Evolutionary conservation across 1,140 invertebrate genomes (phyloP).

Genomic region (Tetramorium alpestre): DNA sequence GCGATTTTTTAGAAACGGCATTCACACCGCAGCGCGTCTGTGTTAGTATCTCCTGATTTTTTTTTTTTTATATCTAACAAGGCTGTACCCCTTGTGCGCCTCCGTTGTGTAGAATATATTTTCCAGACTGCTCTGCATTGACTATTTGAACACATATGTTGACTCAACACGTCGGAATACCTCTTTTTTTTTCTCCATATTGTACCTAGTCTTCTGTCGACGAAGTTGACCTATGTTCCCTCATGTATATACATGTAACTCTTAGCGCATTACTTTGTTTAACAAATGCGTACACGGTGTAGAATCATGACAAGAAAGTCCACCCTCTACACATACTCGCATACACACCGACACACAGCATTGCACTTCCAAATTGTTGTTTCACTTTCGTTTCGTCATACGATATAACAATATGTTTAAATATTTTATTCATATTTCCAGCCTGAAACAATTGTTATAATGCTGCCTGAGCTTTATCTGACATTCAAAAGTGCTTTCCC

Average conservation of each 20-base stretch:
- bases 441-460: slow-evolving; percentile 86
- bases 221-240: slow-evolving; percentile 6
- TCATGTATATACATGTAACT: slow-evolving; percentile 21
- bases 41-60: slow-evolving; percentile 23
- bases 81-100: slow-evolving; percentile 20
- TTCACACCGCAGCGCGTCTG: background rate
- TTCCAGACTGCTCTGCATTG: slow-evolving; percentile 4
- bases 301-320: background rate
- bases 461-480: slow-evolving; percentile 84
- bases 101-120: background rate
- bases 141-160: slow-evolving; percentile 18
- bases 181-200: slow-evolving; percentile 10
- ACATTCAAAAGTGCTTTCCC: slow-evolving; percentile 69
- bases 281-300: slow-evolving; percentile 1
- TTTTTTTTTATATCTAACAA: slow-evolving; percentile 14
- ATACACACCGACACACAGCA: background rate
- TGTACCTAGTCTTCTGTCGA: background rate
- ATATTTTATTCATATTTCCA: slow-evolving; percentile 76
- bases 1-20: slow-evolving; percentile 2
- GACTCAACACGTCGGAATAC: background rate
- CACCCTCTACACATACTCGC: background rate
- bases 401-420: slow-evolving; percentile 60
- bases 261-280: slow-evolving; percentile 29
- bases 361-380: slow-evolving; percentile 45
- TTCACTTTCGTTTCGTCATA: slow-evolving; percentile 61